Conservation (phyloP, 1,140 invertebrate species). For the Eumaeus atala region DNA sequence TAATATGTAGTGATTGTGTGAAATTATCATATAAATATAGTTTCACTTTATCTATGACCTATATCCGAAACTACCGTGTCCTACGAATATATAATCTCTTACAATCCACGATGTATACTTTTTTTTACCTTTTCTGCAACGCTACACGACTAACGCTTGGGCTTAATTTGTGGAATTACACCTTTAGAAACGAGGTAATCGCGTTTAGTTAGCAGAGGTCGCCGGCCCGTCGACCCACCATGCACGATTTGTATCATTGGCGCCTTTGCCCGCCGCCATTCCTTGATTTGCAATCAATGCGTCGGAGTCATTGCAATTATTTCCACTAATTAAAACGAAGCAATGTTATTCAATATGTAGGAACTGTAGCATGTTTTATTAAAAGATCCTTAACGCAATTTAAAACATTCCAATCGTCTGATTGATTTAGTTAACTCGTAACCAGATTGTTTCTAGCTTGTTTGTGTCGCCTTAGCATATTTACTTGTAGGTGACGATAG, state of each 20-base stretch:
- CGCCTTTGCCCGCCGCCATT: slow-evolving; percentile 48
- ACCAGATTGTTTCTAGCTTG: background rate
- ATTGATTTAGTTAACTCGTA: slow-evolving; percentile 7
- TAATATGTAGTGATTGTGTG: too few species aligned
- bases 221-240: slow-evolving; percentile 44
- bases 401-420: background rate
- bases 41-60: too few species aligned
- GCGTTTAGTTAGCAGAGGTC: slow-evolving; percentile 42
- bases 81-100: too few species aligned
- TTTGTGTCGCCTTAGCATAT: background rate
- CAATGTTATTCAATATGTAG: background rate
- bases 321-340: slow-evolving; percentile 47
- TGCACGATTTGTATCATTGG: slow-evolving; percentile 45
- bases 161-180: background rate
- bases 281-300: slow-evolving; percentile 52
- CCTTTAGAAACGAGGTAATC: slow-evolving; percentile 28
- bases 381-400: slow-evolving; percentile 2
- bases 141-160: background rate
- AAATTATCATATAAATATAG: too few species aligned
- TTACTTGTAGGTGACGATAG: too few species aligned
- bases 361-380: slow-evolving; percentile 1
- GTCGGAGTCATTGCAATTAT: slow-evolving; percentile 42
- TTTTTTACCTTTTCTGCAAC: background rate
- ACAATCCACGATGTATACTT: too few species aligned
- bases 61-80: too few species aligned